A percentile compares a stretch with the other conserved stretches of the same genome.
phyloP scores from a whole-genome alignment of 2,888 invertebrate genomes.

The Polydrusus cervinus region DNA sequence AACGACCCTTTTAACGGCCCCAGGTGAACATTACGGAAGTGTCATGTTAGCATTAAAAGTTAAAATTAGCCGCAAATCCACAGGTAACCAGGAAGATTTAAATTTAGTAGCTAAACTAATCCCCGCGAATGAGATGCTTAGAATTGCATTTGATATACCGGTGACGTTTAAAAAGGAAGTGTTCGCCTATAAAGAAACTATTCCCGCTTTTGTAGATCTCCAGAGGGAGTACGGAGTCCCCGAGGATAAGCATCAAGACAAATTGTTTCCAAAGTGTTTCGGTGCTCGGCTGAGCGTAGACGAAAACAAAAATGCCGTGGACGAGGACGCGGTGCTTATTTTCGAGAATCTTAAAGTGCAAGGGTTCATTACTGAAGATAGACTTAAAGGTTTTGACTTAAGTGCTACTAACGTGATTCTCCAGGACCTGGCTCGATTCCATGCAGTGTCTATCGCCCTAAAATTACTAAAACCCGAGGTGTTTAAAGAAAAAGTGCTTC shows the following conservation, averaged over 20 bases:
- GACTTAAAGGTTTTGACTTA: constrained; percentile 73
- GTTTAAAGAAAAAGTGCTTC: constrained; percentile 70
- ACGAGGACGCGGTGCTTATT: constrained; percentile 75
- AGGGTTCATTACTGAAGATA: constrained; percentile 73
- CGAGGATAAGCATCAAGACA: constrained; percentile 68
- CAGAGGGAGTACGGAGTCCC: constrained; percentile 72
- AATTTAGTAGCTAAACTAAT: constrained; percentile 75
- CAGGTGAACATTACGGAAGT: constrained; percentile 79
- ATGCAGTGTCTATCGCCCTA: constrained; percentile 75
- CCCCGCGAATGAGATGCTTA: constrained; percentile 74
- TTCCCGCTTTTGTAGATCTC: constrained; percentile 72
- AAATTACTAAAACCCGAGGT: constrained; percentile 71
- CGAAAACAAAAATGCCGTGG: constrained; percentile 71
- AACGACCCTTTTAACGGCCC: constrained; percentile 68
- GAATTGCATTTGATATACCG: constrained; percentile 74
- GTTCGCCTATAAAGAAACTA: constrained; percentile 72
- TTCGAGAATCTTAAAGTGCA: constrained; percentile 74
- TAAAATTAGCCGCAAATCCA: constrained; percentile 62
- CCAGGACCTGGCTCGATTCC: constrained; percentile 74
- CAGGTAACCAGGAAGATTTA: constrained; percentile 66
- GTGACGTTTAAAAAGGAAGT: constrained; percentile 76
- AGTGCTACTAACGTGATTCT: constrained; percentile 72
- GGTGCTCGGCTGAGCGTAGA: constrained; percentile 73
- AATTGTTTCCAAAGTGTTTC: constrained; percentile 73
- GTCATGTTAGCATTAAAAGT: constrained; percentile 72